Conservation (phyloP, 2,888 invertebrate species). For the Ornithoptera priamus region DNA sequence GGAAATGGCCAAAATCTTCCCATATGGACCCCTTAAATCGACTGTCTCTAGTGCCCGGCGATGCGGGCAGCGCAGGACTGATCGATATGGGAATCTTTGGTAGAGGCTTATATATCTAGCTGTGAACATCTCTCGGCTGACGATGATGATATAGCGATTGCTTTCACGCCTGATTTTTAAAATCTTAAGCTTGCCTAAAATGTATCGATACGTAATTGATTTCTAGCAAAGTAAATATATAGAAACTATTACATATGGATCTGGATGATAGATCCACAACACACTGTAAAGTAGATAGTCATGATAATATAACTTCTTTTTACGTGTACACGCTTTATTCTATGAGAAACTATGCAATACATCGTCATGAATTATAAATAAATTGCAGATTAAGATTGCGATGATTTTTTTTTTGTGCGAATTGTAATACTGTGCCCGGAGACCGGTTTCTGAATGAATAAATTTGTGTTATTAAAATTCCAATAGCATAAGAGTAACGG, state of each 20-base stretch:
- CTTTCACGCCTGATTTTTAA: conserved; percentile 3
- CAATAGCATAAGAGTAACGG: conserved; percentile 3
- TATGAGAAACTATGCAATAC: conserved; percentile 3
- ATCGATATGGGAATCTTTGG: too few relatives aligned
- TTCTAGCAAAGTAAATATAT: conserved; percentile 12
- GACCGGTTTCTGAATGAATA: neutral
- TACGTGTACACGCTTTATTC: conserved; percentile 1
- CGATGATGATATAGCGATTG: neutral
- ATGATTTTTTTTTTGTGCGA: neutral
- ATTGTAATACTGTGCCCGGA: neutral
- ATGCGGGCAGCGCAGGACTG: too few relatives aligned
- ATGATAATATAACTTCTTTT: neutral
- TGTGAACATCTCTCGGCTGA: too few relatives aligned
- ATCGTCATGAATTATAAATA: conserved; percentile 9
- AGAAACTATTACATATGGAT: conserved; percentile 1
- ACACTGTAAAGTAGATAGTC: neutral
- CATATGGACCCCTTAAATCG: too few relatives aligned
- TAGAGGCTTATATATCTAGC: too few relatives aligned
- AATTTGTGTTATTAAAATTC: conserved; percentile 7
- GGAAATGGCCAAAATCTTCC: too few relatives aligned
- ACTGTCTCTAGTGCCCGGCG: too few relatives aligned
- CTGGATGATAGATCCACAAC: neutral
- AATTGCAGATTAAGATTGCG: conserved; percentile 6
- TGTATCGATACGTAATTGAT: conserved; percentile 6
- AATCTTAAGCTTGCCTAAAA: neutral